Evolutionary conservation across 64 coral and sea anemone species (phyloP), one percentile per base, ranked within the genome.

Genomic region (Stichodactyla mertensii): DNA sequence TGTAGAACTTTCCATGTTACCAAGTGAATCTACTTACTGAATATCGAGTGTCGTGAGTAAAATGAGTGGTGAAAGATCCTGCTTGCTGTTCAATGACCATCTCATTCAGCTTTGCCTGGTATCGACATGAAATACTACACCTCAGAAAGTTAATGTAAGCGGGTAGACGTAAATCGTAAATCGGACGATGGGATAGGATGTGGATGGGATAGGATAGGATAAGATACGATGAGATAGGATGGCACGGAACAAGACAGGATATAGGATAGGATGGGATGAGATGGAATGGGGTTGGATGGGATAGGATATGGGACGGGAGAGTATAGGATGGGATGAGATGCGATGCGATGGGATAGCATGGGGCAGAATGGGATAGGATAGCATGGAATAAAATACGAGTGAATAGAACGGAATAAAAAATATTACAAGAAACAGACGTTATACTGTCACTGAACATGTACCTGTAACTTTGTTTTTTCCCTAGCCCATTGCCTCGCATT

Each of bases 401-500:
- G 24, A 16, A 16, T 7, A 71, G 5, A 11, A 19, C 67, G 6
- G 18, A 19, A 8, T 71, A 9, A 19, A 22, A 71, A 80, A 80
- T 31, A 80, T n/a, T 23, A 10, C 10, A 22, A 23, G 20, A 6
- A 24, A 71, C 61, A 71, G 9, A 9, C 22, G 0, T 26, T 71
- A 19, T 74, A 58, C 14, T 58, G 14, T 11, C 56, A 58, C 0
- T 11, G 56, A 58, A 58, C 51, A 79, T 16, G 24, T 52, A 83
- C 90, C 85, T 91, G 90, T 54, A 91, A 74, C 14, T 87, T 74
- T 28, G 85, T 83, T 77, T 91, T 87, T 26, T 91, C 90, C 53
- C 87, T 87, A 51, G 90, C 90, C 90, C 90, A 91, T 55, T 91
- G 87, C 74, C 90, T 69, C 13, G 86, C 90, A 82, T 78, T 91